Conservation (phyloP, 2,797 vertebrate genomes). For the Anguilla anguilla region DNA sequence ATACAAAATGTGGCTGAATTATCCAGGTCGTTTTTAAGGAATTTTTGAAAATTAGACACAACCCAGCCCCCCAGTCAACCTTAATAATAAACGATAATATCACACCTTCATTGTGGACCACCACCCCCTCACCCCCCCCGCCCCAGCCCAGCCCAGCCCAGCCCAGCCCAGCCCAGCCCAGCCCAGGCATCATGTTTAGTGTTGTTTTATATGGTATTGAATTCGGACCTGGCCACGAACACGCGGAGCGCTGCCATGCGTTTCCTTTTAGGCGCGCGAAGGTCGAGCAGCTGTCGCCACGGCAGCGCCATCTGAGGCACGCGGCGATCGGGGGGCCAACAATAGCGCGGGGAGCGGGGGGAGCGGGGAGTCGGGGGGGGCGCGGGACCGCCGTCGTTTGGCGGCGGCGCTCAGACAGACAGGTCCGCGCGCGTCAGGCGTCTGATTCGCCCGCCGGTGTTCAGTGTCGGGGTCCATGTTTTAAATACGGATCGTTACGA, state of each 20-base stretch:
- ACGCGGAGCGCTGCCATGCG: neutral
- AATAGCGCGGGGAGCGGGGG: neutral
- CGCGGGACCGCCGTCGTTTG: neutral
- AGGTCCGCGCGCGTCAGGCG: neutral
- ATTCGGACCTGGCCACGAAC: neutral
- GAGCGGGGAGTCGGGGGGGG: too few species aligned
- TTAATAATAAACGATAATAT: neutral
- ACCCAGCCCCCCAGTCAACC: neutral
- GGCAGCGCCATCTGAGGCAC: neutral
- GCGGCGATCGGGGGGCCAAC: neutral
- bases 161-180: too few species aligned
- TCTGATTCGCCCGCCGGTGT: neutral
- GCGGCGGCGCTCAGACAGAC: neutral
- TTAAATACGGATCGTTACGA: neutral
- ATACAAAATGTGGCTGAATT: neutral
- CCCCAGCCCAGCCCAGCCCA: too few species aligned
- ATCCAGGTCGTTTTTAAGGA: too few species aligned
- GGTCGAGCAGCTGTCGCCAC: neutral
- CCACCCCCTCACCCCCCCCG: too few species aligned
- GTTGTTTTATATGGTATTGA: neutral
- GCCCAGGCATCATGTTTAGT: neutral
- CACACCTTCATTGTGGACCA: neutral
- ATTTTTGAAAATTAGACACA: too few species aligned
- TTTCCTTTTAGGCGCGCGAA: conserved; percentile 6
- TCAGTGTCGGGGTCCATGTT: neutral